Evolutionary conservation across 2,888 invertebrate genomes (phyloP).

Genomic region (Quadriops clusia): DNA sequence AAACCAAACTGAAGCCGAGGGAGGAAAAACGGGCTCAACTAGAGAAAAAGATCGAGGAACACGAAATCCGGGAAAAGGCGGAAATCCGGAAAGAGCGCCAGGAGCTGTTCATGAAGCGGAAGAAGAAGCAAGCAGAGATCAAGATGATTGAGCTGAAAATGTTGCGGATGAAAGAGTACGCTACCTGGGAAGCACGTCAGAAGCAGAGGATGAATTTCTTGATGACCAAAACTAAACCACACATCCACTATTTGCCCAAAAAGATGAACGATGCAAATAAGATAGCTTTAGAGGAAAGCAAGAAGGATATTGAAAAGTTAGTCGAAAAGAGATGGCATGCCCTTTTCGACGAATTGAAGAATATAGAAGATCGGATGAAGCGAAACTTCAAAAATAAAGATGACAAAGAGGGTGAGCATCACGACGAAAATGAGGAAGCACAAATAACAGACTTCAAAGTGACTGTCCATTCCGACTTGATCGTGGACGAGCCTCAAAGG

Average conservation of each 20-base stretch:
- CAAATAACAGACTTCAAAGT: no score
- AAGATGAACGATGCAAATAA: conserved; percentile 58
- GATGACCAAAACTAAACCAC: conserved; percentile 74
- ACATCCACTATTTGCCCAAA: conserved; percentile 80
- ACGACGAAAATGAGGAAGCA: conserved; percentile 17
- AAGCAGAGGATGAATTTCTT: conserved; percentile 71
- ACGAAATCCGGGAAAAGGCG: conserved; percentile 76
- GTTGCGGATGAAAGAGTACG: conserved; percentile 75
- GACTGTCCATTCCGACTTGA: no score
- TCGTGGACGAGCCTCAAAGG: no score
- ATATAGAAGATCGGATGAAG: conserved; percentile 46
- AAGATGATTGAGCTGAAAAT: conserved; percentile 83
- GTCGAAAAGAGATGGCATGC: conserved; percentile 51
- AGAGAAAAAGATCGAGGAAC: conserved; percentile 88
- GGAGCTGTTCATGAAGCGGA: conserved; percentile 72
- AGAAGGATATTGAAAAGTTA: conserved; percentile 50
- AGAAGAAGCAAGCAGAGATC: conserved; percentile 80
- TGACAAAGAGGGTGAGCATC: conserved; percentile 18
- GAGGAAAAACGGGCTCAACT: conserved; percentile 75
- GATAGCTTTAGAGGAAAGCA: conserved; percentile 52
- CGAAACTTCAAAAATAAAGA: conserved; percentile 29
- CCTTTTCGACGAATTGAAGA: conserved; percentile 50
- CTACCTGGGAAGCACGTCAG: conserved; percentile 75
- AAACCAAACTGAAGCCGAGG: conserved; percentile 77
- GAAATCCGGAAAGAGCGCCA: conserved; percentile 72